Percentiles rank a stretch among this genome's conserved stretches.
Evolutionary conservation across 2,113 vertebrate genomes (phyloP).

Genomic region (Ibidorhyncha struthersii): DNA sequence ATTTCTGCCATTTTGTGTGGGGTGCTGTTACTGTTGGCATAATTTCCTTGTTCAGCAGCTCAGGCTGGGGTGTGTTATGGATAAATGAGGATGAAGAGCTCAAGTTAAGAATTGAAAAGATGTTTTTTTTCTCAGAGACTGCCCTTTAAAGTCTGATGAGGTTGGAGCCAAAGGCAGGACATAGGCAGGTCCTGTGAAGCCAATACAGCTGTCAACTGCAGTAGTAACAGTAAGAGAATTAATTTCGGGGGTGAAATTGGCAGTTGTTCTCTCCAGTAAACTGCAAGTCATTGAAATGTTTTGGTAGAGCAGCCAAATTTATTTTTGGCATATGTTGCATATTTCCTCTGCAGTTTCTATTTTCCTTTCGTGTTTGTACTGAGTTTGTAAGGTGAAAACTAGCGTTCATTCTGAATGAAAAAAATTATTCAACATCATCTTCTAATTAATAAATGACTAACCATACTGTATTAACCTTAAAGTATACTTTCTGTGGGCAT

Average conservation of each 20-base stretch:
- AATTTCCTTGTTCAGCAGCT: neutral
- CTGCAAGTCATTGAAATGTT: neutral
- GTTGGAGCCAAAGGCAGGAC: neutral
- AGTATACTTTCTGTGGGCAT: neutral
- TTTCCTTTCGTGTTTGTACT: neutral
- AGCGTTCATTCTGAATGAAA: neutral
- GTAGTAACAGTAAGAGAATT: neutral
- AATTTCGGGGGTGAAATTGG: neutral
- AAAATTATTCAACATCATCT: neutral
- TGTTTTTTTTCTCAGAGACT: neutral
- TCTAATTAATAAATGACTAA: slow-evolving; percentile 8
- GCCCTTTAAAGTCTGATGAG: neutral
- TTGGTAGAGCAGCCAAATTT: neutral
- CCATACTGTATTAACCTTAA: neutral
- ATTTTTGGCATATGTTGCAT: neutral
- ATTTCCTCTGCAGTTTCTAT: neutral
- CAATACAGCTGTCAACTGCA: neutral
- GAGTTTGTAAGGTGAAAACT: neutral
- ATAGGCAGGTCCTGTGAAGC: neutral
- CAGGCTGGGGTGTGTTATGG: neutral
- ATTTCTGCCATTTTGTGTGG: neutral
- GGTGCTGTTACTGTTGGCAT: neutral
- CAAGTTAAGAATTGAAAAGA: neutral
- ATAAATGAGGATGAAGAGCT: neutral
- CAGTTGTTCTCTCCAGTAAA: neutral